These are phyloP conservation scores for Rhinoraja longicauda DNA, from an alignment of 2,797 vertebrate species.

Conservation along the genomic window DNA sequence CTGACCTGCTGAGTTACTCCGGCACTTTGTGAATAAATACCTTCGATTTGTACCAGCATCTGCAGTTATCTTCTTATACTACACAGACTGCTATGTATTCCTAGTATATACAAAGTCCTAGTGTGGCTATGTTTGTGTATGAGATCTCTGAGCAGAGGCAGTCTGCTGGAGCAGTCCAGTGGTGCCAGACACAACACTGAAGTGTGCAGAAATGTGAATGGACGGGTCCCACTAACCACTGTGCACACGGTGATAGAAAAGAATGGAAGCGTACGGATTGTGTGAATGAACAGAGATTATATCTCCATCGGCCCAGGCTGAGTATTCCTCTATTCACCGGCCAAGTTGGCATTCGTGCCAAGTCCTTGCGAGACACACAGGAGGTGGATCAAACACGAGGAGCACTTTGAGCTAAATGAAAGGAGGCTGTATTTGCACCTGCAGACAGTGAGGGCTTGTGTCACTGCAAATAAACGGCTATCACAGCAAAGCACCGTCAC, in stretches of 20 bases:
- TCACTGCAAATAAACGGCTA: neutral
- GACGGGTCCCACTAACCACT: conserved; percentile 13
- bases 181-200: neutral
- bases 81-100: too few species aligned
- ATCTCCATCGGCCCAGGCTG: neutral
- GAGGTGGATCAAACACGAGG: conserved; percentile 14
- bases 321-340: conserved; percentile 13
- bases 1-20: too few species aligned
- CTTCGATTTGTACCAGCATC: too few species aligned
- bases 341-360: conserved; percentile 5
- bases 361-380: neutral
- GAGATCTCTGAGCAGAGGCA: neutral
- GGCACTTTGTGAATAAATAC: too few species aligned
- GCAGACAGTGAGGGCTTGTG: neutral
- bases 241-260: neutral
- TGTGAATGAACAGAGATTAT: conserved; percentile 23
- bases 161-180: neutral
- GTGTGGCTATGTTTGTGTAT: neutral
- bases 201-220: conserved; percentile 9
- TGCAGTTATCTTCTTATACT: too few species aligned
- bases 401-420: conserved; percentile 1
- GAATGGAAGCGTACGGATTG: neutral
- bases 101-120: neutral
- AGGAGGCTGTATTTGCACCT: neutral
- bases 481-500: neutral